These are phyloP conservation scores for Hiodon tergisus DNA, from an alignment of 2,113 vertebrate species.

Conservation along the genomic window DNA sequence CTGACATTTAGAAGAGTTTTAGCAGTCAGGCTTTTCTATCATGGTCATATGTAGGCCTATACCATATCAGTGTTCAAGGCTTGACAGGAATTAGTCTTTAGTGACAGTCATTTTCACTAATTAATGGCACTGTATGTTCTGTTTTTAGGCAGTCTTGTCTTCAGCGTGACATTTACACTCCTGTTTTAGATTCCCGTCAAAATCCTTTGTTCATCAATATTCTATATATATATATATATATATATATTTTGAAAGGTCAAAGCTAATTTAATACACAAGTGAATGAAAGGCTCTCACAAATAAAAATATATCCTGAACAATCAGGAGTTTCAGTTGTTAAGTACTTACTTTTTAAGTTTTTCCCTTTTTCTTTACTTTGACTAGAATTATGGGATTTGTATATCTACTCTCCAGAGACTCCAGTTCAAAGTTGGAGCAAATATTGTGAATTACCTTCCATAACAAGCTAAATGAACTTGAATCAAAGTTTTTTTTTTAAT, in stretches of 20 bases:
- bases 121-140: slow-evolving; percentile 26
- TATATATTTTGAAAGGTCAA: slow-evolving; percentile 27
- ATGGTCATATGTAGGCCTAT: not conserved
- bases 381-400: not conserved
- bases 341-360: too few species aligned
- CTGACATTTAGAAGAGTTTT: not conserved
- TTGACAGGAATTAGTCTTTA: slow-evolving; percentile 10
- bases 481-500: not conserved
- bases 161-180: slow-evolving; percentile 19
- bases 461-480: not conserved
- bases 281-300: not conserved
- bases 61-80: not conserved
- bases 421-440: not conserved
- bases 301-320: too few species aligned
- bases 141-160: slow-evolving; percentile 27
- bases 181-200: slow-evolving; percentile 28
- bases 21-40: not conserved
- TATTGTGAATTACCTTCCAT: not conserved
- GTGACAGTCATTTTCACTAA: slow-evolving; percentile 9
- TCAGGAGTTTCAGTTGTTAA: too few species aligned
- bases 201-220: slow-evolving; percentile 20
- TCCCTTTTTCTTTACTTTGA: not conserved
- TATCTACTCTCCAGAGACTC: not conserved
- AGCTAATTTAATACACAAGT: slow-evolving; percentile 19
- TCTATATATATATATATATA: too few species aligned